Evolutionary conservation across 2,797 vertebrate genomes (phyloP).

Genomic region (Arctocebus calabarensis): DNA sequence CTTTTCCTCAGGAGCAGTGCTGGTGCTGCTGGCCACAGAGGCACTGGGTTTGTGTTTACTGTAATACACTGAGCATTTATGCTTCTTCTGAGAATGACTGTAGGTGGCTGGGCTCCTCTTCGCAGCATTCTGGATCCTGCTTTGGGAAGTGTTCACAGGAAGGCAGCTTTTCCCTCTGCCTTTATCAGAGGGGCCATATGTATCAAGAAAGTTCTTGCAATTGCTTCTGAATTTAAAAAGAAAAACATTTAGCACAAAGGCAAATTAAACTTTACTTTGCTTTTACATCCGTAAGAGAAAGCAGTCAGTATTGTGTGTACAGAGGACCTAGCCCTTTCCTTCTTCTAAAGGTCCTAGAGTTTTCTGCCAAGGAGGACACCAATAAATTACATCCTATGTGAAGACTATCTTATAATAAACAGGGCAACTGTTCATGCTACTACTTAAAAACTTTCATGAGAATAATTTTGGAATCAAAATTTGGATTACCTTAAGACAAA

Average conservation of each 20-base stretch:
- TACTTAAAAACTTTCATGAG: neutral
- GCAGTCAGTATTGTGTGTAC: accelerated
- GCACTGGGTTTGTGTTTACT: conserved; percentile 93
- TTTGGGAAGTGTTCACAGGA: conserved; percentile 88
- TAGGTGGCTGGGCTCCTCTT: conserved; percentile 91
- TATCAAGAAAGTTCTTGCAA: conserved; percentile 96
- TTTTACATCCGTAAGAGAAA: neutral
- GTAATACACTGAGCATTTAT: conserved; percentile 96
- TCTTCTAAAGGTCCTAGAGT: neutral
- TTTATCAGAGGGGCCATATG: conserved; percentile 94
- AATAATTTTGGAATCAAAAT: neutral
- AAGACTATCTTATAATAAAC: neutral
- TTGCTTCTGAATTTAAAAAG: conserved; percentile 91
- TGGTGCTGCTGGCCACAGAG: conserved; percentile 72
- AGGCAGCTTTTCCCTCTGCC: conserved; percentile 97
- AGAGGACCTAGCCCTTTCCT: neutral
- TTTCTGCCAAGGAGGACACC: neutral
- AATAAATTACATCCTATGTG: neutral
- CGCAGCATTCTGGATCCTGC: conserved; percentile 91
- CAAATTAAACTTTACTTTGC: neutral
- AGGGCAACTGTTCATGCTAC: neutral
- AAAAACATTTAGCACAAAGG: neutral
- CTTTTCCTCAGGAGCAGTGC: conserved; percentile 88
- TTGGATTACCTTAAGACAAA: neutral
- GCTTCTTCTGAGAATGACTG: conserved; percentile 95